Percentiles rank a stretch among this genome's conserved stretches.
Evolutionary conservation across 2,113 vertebrate genomes (phyloP).

Genomic region (Trichomycterus rosablanca): DNA sequence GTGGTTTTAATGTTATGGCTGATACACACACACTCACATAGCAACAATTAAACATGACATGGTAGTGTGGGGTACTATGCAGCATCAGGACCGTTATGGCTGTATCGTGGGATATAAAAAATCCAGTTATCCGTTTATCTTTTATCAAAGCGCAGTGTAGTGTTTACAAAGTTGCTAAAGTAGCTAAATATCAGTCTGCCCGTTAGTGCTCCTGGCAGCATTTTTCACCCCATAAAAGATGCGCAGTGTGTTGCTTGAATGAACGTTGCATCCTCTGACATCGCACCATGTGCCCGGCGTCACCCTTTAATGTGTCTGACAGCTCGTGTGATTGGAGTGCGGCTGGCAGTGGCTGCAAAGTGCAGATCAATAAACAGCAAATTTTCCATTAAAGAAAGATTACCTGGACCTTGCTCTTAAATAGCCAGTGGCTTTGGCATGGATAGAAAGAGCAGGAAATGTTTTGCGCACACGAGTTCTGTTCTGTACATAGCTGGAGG

Average conservation of each 20-base stretch:
- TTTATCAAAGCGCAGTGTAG: no score
- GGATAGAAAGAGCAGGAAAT: conserved; percentile 60
- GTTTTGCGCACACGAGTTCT: conserved; percentile 24
- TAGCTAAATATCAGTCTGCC: no score
- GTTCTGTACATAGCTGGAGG: conserved; percentile 23
- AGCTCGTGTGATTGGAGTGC: conserved; percentile 88
- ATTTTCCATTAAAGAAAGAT: conserved; percentile 97
- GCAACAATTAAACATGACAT: no score
- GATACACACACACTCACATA: no score
- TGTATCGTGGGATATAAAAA: no score
- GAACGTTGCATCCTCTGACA: background rate
- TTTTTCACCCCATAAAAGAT: no score
- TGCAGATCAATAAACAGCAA: conserved; percentile 96
- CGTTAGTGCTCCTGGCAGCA: no score
- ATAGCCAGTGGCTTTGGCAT: conserved; percentile 84
- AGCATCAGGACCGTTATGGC: no score
- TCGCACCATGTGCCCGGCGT: conserved; percentile 58
- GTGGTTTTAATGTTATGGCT: no score
- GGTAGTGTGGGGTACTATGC: no score
- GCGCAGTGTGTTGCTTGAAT: background rate
- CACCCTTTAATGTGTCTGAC: conserved; percentile 85
- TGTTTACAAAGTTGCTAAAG: no score
- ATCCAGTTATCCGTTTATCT: no score
- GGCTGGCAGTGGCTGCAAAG: conserved; percentile 87
- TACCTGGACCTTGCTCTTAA: conserved; percentile 83